A percentile compares a stretch with the other conserved stretches of the same genome.
Evolutionary conservation across 1,140 invertebrate genomes (phyloP).

Genomic region (Colletes gigas): DNA sequence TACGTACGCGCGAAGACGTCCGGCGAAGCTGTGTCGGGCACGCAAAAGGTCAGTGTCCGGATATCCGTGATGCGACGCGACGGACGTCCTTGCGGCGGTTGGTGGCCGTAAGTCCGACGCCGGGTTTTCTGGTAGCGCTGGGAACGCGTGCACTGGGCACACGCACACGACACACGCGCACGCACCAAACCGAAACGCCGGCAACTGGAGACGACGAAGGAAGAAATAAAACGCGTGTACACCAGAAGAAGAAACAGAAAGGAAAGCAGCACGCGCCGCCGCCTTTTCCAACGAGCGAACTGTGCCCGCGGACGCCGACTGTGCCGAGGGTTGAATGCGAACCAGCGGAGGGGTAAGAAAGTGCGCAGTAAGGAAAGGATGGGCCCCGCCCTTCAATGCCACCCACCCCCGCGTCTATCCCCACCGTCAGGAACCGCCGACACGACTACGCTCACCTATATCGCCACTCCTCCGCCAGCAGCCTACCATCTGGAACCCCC

Average conservation of each 20-base stretch:
- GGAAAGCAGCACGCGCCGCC: constrained; percentile 52
- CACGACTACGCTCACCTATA: constrained; percentile 19
- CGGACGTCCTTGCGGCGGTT: constrained; percentile 6
- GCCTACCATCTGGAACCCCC: constrained; percentile 30
- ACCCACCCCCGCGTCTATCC: constrained; percentile 50
- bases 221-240: not conserved
- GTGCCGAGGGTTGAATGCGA: constrained; percentile 59
- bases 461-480: constrained; percentile 6
- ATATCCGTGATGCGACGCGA: not conserved
- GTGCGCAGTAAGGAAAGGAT: constrained; percentile 76
- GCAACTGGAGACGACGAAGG: not conserved
- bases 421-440: not conserved
- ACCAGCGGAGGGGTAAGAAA: constrained; percentile 74
- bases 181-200: not conserved
- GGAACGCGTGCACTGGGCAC: not conserved
- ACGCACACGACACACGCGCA: not conserved
- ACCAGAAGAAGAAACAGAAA: constrained; percentile 22
- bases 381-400: constrained; percentile 57
- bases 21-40: not conserved
- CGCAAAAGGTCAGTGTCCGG: constrained; percentile 9
- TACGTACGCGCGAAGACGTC: not conserved
- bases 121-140: not conserved
- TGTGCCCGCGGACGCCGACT: constrained; percentile 50
- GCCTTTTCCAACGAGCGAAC: constrained; percentile 69
- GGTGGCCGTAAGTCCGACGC: not conserved